Base-by-base conservation (phyloP, 2,113 vertebrate species). In the Pseudolaguvia tuberculata region DNA sequence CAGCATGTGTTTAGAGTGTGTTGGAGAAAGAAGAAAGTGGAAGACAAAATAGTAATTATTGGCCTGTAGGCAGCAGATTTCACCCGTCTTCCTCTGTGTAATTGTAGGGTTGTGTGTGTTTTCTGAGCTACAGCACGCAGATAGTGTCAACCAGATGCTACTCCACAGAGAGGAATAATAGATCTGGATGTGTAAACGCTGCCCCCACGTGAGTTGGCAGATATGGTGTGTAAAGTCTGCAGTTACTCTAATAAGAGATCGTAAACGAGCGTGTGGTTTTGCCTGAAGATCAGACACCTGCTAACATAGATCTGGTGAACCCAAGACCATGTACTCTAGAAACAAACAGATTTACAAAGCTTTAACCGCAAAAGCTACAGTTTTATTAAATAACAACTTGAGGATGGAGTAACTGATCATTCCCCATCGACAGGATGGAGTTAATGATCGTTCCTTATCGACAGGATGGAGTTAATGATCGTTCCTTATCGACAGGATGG, bases 271-370 rank as follows among this genome's bases (percentile, higher is more conserved):
- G n/a, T n/a, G n/a, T n/a, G n/a, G n/a, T n/a, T n/a, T n/a, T n/a
- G n/a, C n/a, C n/a, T n/a, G n/a, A n/a, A n/a, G n/a, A n/a, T n/a
- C n/a, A 29, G 29, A 8, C 50, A 50, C 31, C 25, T 10, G 47
- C 31, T 61, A 39, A 52, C 5, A 0, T 11, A 23, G 12, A 50
- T 61, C 57, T 48, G 31, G 70, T 73, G 61, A 61, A 42, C 45
- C 56, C 45, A 61, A 61, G 70, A 57, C 70, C 70, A 61, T 51
- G 42, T n/a, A 25, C 23, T 59, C 15, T 48, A 20, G 29, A 42
- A 48, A 48, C 17, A 47, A 47, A 45, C 56, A 31, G 10, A 15
- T n/a, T 25, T 23, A 1, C 42, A 4, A 20, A 18, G 70, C 31
- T 61, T 73, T 59, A 17, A 61, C 25, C 61, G 27, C 39, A 48